These are phyloP conservation scores for Panthera uncia DNA, from an alignment of 2,113 vertebrate species.

Conservation along the genomic window DNA sequence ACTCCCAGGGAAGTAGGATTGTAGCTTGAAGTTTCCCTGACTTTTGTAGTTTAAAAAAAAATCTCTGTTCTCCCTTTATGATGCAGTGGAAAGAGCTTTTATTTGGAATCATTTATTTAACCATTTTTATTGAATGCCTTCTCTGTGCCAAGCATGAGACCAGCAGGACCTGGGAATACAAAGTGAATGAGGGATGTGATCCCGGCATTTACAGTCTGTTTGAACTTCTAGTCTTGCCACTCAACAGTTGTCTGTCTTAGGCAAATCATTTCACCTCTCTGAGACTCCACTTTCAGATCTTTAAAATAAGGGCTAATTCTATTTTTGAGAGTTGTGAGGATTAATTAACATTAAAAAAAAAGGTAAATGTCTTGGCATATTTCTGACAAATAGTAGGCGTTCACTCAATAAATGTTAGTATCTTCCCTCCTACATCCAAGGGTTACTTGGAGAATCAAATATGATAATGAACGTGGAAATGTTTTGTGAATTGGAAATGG, in stretches of 20 bases:
- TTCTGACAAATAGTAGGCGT: neutral
- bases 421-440: neutral
- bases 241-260: neutral
- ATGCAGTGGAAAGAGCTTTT: neutral
- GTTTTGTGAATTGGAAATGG: neutral
- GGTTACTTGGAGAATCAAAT: neutral
- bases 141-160: neutral
- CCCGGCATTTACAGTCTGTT: neutral
- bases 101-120: neutral
- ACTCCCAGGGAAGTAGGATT: neutral
- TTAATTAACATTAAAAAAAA: slow-evolving; percentile 37
- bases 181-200: neutral
- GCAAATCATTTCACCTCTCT: neutral
- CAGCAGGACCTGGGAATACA: neutral
- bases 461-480: neutral
- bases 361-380: neutral
- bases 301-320: slow-evolving; percentile 6
- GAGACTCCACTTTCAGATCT: neutral
- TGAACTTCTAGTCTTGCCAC: neutral
- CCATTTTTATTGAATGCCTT: neutral
- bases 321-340: slow-evolving; percentile 18
- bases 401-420: slow-evolving; percentile 15
- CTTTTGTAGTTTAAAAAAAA: neutral
- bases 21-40: neutral
- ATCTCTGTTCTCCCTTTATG: neutral